Conservation (phyloP, 1,140 invertebrate genomes). For the Orius laevigatus region DNA sequence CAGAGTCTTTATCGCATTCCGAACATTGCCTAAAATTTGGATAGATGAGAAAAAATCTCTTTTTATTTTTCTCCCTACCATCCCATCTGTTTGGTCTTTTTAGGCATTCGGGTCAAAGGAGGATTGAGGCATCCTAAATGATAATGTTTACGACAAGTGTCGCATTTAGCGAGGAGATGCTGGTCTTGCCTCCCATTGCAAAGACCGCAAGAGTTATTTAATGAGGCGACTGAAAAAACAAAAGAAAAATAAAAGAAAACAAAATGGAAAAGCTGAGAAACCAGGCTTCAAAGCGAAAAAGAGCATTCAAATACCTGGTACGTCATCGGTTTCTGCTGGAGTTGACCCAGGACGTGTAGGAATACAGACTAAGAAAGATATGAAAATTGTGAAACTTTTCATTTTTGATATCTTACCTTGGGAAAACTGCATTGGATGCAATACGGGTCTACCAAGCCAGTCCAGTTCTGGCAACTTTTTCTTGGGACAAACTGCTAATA, state of each 20-base stretch:
- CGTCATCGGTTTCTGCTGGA: constrained; percentile 37
- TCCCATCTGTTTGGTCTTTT: constrained; percentile 82
- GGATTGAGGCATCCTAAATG: constrained; percentile 87
- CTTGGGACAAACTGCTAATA: constrained; percentile 37
- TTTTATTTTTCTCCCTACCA: constrained; percentile 42
- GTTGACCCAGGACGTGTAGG: too few species aligned
- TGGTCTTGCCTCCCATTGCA: constrained; percentile 68
- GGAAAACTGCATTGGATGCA: constrained; percentile 6
- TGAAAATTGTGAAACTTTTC: too few species aligned
- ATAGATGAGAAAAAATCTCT: background rate
- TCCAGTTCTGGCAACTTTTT: constrained; percentile 29
- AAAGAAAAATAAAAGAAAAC: constrained; percentile 3
- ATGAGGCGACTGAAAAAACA: constrained; percentile 9
- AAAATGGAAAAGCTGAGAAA: constrained; percentile 5
- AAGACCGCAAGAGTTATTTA: constrained; percentile 55
- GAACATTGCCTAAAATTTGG: constrained; percentile 57
- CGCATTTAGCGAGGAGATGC: constrained; percentile 82
- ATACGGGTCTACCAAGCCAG: constrained; percentile 28
- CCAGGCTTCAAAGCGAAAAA: too few species aligned
- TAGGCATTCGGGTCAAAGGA: constrained; percentile 78
- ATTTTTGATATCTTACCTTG: constrained; percentile 11
- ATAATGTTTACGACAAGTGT: constrained; percentile 82
- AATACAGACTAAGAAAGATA: too few species aligned
- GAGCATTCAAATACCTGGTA: constrained; percentile 5
- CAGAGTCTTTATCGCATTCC: constrained; percentile 68